Evolutionary conservation across 2,888 invertebrate genomes (phyloP).

Genomic region (Volucella inflata): DNA sequence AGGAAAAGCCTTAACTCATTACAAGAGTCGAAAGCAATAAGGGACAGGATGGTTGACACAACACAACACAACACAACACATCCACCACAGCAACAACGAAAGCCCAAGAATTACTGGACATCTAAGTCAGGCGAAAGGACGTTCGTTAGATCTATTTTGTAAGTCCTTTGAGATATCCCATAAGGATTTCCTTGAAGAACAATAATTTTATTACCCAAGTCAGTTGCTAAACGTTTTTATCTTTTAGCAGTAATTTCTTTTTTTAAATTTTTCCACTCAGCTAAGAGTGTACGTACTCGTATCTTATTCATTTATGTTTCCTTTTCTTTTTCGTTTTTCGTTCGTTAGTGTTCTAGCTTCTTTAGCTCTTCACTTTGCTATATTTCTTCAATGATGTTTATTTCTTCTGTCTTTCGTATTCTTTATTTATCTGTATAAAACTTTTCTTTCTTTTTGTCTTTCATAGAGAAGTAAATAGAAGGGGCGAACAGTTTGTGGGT

Average conservation of each 20-base stretch:
- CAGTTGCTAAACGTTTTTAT: conserved; percentile 74
- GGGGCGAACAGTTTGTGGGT: conserved; percentile 38
- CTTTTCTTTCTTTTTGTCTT: conserved; percentile 61
- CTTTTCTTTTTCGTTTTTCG: conserved; percentile 23
- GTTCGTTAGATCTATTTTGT: conserved; percentile 47
- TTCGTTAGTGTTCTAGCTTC: conserved; percentile 21
- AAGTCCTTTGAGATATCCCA: conserved; percentile 63
- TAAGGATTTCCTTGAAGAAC: conserved; percentile 60
- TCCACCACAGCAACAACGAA: not conserved
- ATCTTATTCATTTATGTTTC: conserved; percentile 62
- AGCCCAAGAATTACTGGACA: conserved; percentile 15
- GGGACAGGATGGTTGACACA: conserved; percentile 20
- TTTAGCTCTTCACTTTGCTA: conserved; percentile 11
- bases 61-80: not conserved
- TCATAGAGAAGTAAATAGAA: conserved; percentile 40
- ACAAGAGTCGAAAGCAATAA: conserved; percentile 28
- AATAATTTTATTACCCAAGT: conserved; percentile 70
- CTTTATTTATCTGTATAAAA: conserved; percentile 62
- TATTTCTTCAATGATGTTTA: not conserved
- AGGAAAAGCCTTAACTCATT: conserved; percentile 53
- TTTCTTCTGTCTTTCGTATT: conserved; percentile 32
- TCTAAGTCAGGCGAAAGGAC: conserved; percentile 7
- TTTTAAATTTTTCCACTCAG: conserved; percentile 60
- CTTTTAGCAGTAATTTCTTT: conserved; percentile 66
- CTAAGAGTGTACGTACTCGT: conserved; percentile 19